These are phyloP conservation scores for Eristalis arbustorum DNA, from an alignment of 2,888 invertebrate genomes.

Conservation along the genomic window DNA sequence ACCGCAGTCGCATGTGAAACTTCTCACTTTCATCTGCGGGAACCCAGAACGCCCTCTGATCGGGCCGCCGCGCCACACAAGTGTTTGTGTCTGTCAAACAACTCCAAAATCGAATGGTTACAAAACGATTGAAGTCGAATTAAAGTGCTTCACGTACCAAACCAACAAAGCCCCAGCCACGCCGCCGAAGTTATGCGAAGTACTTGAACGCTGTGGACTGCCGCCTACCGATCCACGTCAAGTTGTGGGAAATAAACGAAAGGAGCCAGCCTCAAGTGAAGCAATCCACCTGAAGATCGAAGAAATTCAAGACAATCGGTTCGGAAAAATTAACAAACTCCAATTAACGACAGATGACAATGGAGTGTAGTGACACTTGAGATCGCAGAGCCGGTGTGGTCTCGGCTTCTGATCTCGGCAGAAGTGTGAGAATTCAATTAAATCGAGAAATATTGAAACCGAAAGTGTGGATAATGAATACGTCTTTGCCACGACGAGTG, in stretches of 20 bases:
- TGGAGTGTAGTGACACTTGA: background rate
- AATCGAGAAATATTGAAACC: constrained; percentile 15
- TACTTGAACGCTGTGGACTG: background rate
- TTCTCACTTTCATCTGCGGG: background rate
- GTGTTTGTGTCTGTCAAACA: background rate
- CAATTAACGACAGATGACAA: background rate
- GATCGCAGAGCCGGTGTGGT: background rate
- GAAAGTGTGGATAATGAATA: constrained; percentile 28
- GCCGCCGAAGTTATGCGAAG: background rate
- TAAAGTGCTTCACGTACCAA: background rate
- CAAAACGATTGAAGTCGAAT: background rate
- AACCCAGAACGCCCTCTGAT: background rate
- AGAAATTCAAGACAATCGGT: background rate
- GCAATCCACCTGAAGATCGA: background rate
- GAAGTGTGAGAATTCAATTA: constrained; percentile 39
- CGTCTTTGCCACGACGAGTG: background rate
- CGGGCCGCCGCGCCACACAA: background rate
- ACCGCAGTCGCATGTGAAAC: background rate
- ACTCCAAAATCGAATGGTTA: background rate
- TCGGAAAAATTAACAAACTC: background rate
- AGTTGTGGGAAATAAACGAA: background rate
- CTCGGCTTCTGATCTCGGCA: background rate
- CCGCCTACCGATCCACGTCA: background rate
- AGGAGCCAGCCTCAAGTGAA: background rate
- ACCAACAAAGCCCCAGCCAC: background rate